These are phyloP conservation scores for Neuroscelio doddi DNA, from an alignment of 2,888 invertebrate species.

Conservation along the genomic window DNA sequence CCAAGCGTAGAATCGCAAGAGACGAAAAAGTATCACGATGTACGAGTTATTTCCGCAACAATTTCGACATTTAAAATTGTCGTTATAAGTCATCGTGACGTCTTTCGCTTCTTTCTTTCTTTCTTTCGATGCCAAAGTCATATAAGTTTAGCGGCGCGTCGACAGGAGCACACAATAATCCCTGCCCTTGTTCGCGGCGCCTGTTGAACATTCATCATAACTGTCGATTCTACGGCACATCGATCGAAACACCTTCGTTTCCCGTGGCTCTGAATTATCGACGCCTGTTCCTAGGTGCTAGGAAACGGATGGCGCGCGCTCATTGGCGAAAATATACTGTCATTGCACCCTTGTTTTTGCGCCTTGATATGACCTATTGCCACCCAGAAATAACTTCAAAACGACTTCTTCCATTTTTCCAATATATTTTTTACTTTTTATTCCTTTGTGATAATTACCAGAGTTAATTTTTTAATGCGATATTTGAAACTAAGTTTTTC, in stretches of 20 bases:
- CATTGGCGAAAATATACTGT: conserved; percentile 55
- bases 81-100: conserved; percentile 3
- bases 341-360: conserved; percentile 45
- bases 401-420: no score
- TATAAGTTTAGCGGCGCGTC: conserved; percentile 44
- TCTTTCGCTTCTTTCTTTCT: conserved; percentile 3
- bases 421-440: no score
- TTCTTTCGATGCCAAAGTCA: conserved; percentile 9
- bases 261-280: conserved; percentile 62
- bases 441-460: no score
- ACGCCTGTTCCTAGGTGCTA: conserved; percentile 49
- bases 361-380: not conserved
- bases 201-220: conserved; percentile 64
- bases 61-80: conserved; percentile 4
- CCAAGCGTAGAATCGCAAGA: not conserved
- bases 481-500: no score
- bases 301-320: conserved; percentile 22
- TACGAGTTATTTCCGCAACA: not conserved
- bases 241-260: conserved; percentile 63
- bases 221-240: conserved; percentile 63
- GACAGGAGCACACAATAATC: conserved; percentile 63
- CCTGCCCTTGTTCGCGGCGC: conserved; percentile 51
- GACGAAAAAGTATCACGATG: not conserved
- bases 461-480: no score
- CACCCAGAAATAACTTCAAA: no score